phyloP scores from a whole-genome alignment of 2,113 vertebrate species.

The Epinephelus moara region DNA sequence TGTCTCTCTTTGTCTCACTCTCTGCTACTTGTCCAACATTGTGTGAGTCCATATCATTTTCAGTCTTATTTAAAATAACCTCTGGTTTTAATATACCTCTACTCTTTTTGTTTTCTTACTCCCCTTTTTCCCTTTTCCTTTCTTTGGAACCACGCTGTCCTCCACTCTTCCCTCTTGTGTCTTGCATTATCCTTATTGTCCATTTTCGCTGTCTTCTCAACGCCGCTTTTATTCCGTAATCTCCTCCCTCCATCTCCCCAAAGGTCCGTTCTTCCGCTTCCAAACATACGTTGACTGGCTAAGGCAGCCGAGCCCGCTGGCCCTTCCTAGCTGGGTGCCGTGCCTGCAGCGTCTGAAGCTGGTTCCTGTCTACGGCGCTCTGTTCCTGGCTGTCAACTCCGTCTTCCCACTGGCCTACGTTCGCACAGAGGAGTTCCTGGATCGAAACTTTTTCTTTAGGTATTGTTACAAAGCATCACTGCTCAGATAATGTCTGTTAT shows the following conservation, averaged over 20 bases:
- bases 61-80: conserved; percentile 34
- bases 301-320: conserved; percentile 83
- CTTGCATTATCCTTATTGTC: conserved; percentile 13
- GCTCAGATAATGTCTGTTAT: neutral
- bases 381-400: conserved; percentile 86
- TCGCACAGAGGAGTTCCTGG: conserved; percentile 87
- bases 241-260: conserved; percentile 8
- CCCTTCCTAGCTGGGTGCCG: conserved; percentile 85
- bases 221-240: conserved; percentile 47
- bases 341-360: conserved; percentile 86
- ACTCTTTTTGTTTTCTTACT: conserved; percentile 41
- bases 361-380: conserved; percentile 86
- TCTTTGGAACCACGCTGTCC: conserved; percentile 26
- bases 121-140: conserved; percentile 8
- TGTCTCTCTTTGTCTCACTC: conserved; percentile 81
- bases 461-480: conserved; percentile 27
- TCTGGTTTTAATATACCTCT: conserved; percentile 16
- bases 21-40: conserved; percentile 77
- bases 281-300: conserved; percentile 91
- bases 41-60: conserved; percentile 78
- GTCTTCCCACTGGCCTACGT: conserved; percentile 89
- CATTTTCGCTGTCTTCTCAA: conserved; percentile 41
- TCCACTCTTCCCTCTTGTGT: conserved; percentile 24
- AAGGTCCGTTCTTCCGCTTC: conserved; percentile 93
- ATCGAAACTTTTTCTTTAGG: conserved; percentile 84